Evolutionary conservation across 2,797 vertebrate species (phyloP), one percentile per base, ranked within the genome.

Genomic region (Ciconia nigra): DNA sequence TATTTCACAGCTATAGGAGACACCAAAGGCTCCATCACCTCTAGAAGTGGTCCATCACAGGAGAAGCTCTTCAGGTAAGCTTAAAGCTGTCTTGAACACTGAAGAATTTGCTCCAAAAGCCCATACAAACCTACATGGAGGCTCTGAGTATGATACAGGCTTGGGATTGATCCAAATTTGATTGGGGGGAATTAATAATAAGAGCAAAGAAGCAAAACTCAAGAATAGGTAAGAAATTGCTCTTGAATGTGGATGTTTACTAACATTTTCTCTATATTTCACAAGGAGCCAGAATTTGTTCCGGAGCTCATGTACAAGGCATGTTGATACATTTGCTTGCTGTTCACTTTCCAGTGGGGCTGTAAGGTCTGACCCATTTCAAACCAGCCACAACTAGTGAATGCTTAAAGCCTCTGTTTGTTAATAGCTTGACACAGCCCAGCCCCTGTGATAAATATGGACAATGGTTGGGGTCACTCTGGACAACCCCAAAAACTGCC

Each of bases 51-150:
- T 59, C 41, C 42, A 19, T 28, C 54, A 18, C 74, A 74, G 35
- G 22, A 88, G 37, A 79, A 92, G 28, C 20, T 49, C 65, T 78
- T 59, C 15, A 91, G 91, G 97, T 97, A 95, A 97, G 94, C 39
- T 58, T 77, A 69, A 63, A 89, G 41, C 37, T 33, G 31, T 28
- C n/a, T 87, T 52, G 62, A 51, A 65, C 28, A 58, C 24, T 37
- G 65, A 90, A 83, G 26, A 58, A 54, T 17, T 87, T 70, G 26
- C 16, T 90, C 51, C 26, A 59, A 29, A 93, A 87, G 22, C 54
- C 71, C 25, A 35, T 15, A 37, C 11, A 66, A 59, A 15, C 37
- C 39, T 49, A 39, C 3, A 6, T 13, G 20, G 55, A 62, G 54
- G 26, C 25, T 81, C 33, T 31, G 15, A 25, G 15, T 35, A 22